Evolutionary conservation across 2,888 invertebrate species (phyloP), one percentile per base, ranked within the genome.

Genomic region (Orchesella flavescens): DNA sequence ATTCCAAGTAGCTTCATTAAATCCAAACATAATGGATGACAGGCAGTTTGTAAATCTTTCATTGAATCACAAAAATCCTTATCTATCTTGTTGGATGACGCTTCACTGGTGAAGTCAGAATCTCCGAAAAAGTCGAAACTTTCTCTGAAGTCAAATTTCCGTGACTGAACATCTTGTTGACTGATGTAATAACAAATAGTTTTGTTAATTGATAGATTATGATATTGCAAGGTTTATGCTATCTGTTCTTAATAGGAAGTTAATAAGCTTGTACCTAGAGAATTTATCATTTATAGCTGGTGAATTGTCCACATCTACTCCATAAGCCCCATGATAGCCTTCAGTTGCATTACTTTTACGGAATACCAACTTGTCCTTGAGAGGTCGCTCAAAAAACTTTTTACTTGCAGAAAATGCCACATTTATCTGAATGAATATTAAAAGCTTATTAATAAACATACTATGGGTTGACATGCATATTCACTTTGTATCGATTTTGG

Each of bases 291-390:
- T n/a, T n/a, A n/a, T n/a, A n/a, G n/a, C n/a, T n/a, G n/a, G n/a
- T n/a, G n/a, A n/a, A 46, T 46, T 13, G 13, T 46, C 46, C 13
- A 59, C 21, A 34, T 34, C 34, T 7, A 34, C 34, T 4, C 34
- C 34, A 68, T 83, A 71, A 19, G 72, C 77, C 4, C 83, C 83
- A 49, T 77, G 83, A 46, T 83, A 83, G 1, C 83, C 83, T 34
- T 83, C 77, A 24, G 77, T 71, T 15, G 83, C 63, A 24, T 83
- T 77, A 19, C 72, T 76, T 34, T 24, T 61, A 23, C 66, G 63
- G 49, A 72, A 72, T 15, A 10, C 7, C 2, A 83, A 17, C 65
- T 83, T 83, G 15, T 72, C 44, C n/a, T 72, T 65, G 1, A 73
- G 17, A 0, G 55, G 55, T 66, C 77, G 72, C 21, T 83, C 77